Percentiles rank a stretch among this genome's conserved stretches.
phyloP scores from a whole-genome alignment of 2,888 invertebrate genomes.

The Tenthredo notha region DNA sequence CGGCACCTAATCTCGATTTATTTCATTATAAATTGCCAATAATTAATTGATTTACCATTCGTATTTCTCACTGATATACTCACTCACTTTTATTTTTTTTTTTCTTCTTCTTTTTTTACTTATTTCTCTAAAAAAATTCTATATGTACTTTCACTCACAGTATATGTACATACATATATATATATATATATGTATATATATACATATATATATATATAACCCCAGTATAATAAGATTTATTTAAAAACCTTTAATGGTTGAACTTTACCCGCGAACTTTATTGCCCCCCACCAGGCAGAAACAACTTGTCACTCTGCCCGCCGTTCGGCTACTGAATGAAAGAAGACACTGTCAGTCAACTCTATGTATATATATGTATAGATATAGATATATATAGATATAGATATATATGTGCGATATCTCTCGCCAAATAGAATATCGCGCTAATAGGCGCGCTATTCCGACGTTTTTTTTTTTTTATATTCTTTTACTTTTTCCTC shows the following conservation, averaged over 20 bases:
- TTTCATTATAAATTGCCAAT: too few species aligned
- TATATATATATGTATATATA: too few species aligned
- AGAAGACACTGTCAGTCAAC: conserved; percentile 1
- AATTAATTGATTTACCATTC: too few species aligned
- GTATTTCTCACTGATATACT: not conserved
- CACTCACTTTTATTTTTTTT: not conserved
- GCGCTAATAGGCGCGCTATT: not conserved
- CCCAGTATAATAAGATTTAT: not conserved
- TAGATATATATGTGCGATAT: not conserved
- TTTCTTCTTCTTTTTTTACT: conserved; percentile 8
- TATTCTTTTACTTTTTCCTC: not conserved
- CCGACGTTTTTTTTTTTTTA: not conserved
- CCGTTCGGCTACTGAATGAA: conserved; percentile 28
- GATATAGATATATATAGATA: too few species aligned
- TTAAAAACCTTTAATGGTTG: not conserved
- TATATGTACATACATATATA: too few species aligned
- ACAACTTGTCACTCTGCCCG: conserved; percentile 25
- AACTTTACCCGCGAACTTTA: conserved; percentile 44
- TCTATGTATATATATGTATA: not conserved
- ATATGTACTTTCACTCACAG: too few species aligned
- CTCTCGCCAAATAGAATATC: not conserved
- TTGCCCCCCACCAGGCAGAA: conserved; percentile 42
- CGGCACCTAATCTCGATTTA: too few species aligned
- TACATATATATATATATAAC: too few species aligned
- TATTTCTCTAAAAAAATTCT: not conserved